Base-by-base conservation (phyloP, 2,113 vertebrate genomes). In the Xenopus borealis region DNA sequence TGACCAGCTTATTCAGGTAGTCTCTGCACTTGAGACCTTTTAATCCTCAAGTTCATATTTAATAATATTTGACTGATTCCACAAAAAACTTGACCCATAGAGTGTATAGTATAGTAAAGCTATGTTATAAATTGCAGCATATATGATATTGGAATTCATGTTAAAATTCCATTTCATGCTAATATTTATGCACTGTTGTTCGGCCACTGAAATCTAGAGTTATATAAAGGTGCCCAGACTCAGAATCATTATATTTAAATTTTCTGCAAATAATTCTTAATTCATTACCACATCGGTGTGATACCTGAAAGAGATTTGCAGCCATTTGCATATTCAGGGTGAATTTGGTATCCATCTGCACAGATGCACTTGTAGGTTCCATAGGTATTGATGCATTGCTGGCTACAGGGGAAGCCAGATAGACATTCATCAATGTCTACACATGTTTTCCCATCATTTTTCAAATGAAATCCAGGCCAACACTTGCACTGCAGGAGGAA, bases 391-490 rank as follows among this genome's bases (percentile, higher is more conserved):
- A 98, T 90, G 86, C 97, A 99, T 66, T 92, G 94, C 83, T 99
- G 97, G 87, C 96, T 98, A 82, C 97, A 99, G 45, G 97, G 96
- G 68, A 98, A 94, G 12, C 87, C 94, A n/a, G 89, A 88, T 11
- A 90, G 89, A 73, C 97, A 99, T 89, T 99, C 97, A 70, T 99
- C 95, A 84, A 94, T 82, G 85, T 99, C 97, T 71, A 94, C 85
- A 73, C 97, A 99, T 0, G 94, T 99, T 92, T 89, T 98, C 67
- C 96, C 96, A 81, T 99, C 96, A 78, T 96, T 91, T 84, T 99
- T 99, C 82, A 98, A 89, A 72, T 90, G 87, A 80, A 99, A 98
- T 80, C 96, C 97, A 81, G 96, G 96, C 97, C 97, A 99, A 83
- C 97, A 99, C 82, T 97, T 97, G 82, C 97, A 99, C 97, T 99